Evolutionary conservation across 2,888 invertebrate genomes (phyloP).

Genomic region (Rhorus exstirpatorius): DNA sequence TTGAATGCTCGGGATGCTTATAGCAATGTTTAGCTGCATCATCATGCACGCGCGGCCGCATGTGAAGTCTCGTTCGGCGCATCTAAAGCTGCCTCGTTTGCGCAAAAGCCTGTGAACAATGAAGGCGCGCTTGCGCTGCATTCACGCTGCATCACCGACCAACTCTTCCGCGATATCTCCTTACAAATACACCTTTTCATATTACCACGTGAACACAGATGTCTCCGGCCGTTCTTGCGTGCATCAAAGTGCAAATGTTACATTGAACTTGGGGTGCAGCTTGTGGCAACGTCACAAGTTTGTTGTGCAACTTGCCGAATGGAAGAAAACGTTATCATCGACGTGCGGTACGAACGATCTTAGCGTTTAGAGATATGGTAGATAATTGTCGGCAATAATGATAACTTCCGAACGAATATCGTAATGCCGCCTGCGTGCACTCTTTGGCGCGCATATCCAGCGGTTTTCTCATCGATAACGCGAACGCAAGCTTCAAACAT

Average conservation of each 20-base stretch:
- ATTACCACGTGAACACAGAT: conserved; percentile 8
- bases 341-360: no score
- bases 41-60: conserved; percentile 4
- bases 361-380: no score
- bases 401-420: no score
- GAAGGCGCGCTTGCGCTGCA: conserved; percentile 13
- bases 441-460: no score
- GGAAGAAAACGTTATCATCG: no score
- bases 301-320: no score
- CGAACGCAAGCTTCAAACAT: not conserved
- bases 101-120: conserved; percentile 25
- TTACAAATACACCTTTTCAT: no score
- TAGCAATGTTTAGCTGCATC: conserved; percentile 8
- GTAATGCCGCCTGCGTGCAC: no score
- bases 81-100: not conserved
- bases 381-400: not conserved
- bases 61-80: conserved; percentile 11
- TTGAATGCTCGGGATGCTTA: not conserved
- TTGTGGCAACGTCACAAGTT: not conserved
- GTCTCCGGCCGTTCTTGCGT: conserved; percentile 11
- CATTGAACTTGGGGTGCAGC: not conserved
- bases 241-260: not conserved
- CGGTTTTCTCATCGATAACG: not conserved
- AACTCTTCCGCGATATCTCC: not conserved
- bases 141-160: conserved; percentile 11